Evolutionary conservation across 2,113 vertebrate genomes (phyloP), one percentile per base, ranked within the genome.

Genomic region (Cebidichthys violaceus): DNA sequence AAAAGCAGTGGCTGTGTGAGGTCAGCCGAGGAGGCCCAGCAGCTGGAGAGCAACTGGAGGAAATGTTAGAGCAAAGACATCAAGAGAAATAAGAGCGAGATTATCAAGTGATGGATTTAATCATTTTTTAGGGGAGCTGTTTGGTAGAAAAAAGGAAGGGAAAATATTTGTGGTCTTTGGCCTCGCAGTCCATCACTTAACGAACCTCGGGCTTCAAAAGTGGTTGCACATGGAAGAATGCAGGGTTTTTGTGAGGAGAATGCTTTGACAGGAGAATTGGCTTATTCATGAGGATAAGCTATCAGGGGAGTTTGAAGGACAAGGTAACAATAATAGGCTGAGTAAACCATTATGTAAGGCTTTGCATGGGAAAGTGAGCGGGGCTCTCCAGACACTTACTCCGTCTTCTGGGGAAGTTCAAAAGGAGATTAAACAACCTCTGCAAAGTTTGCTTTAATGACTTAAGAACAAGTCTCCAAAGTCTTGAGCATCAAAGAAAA

Each of bases 221-320:
- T 90, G 89, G 77, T 93, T 90, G 79, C 90, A 93, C 79, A 83
- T 92, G 91, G 82, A 89, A 81, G 79, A 88, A 89, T 84, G 80
- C 60, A 72, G 75, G 59, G 77, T 90, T 88, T 77, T 37, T 67
- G 6, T 9, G 65, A 64, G 60, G 59, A 77, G 62, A 77, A 72
- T 54, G 47, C 73, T 92, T 88, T 90, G 82, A 90, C 88, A 83
- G 84, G 73, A 68, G 84, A 84, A 77, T 75, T 89, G 82, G 83
- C 75, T 79, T 79, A 79, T 91, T 90, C 81, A 83, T 55, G 52
- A 84, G 70, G 57, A 84, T 70, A 86, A 84, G 57, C 70, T 81
- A 86, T 88, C 84, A 79, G 72, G 50, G 65, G 69, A 79, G 79
- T 77, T 87, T 87, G 85, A 90, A 85, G 61, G 86, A 87, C 88